Conservation (phyloP, 2,888 invertebrate species). For the Melangyna quadrimaculata region DNA sequence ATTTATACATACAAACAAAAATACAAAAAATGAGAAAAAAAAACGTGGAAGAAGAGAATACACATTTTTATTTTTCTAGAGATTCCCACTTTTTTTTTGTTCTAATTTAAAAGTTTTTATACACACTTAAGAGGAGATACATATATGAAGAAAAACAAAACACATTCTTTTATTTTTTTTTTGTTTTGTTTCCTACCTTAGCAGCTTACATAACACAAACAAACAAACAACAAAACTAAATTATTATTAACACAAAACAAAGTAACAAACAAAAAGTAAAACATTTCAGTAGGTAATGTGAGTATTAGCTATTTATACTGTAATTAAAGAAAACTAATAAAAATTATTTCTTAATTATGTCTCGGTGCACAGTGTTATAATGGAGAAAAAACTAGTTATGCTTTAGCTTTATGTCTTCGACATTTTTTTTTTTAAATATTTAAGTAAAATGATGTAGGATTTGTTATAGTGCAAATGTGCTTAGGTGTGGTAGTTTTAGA, state of each 20-base stretch:
- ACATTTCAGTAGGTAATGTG: slow-evolving; percentile 70
- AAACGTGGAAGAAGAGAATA: slow-evolving; percentile 49
- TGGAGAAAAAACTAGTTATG: slow-evolving; percentile 7
- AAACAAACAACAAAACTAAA: slow-evolving; percentile 42
- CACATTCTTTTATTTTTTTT: slow-evolving; percentile 43
- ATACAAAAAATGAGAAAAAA: slow-evolving; percentile 29
- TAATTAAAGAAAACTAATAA: slow-evolving; percentile 69
- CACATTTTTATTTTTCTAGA: slow-evolving; percentile 63
- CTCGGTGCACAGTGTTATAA: slow-evolving; percentile 58
- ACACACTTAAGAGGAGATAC: slow-evolving; percentile 56
- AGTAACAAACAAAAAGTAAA: slow-evolving; percentile 43
- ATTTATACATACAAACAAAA: slow-evolving; percentile 59
- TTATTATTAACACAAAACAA: slow-evolving; percentile 49
- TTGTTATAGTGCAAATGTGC: not conserved
- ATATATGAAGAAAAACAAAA: slow-evolving; percentile 11
- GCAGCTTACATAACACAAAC: slow-evolving; percentile 47
- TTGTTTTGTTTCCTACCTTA: slow-evolving; percentile 28
- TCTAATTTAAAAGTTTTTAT: slow-evolving; percentile 36
- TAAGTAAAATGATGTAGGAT: not conserved
- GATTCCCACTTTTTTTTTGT: slow-evolving; percentile 31
- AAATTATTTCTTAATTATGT: slow-evolving; percentile 64
- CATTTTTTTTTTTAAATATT: not conserved
- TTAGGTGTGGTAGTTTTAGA: not conserved
- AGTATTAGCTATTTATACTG: slow-evolving; percentile 71
- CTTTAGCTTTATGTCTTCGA: not conserved